Evolutionary conservation across 2,797 vertebrate species (phyloP).

Genomic region (Gymnoscopelus braueri): DNA sequence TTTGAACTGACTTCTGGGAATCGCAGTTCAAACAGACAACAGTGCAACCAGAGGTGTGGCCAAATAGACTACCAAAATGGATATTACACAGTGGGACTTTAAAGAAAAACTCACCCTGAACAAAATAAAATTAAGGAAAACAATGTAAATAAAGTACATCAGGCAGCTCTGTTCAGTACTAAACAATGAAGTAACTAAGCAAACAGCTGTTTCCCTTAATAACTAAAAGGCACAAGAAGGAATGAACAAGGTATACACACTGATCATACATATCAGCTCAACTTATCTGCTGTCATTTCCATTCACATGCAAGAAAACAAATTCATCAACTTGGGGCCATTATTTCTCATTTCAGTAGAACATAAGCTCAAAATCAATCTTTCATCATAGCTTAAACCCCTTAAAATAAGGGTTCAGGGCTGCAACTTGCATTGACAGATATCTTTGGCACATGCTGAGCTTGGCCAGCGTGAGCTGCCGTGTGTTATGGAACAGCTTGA

Average conservation of each 20-base stretch:
- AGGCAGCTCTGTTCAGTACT: slow-evolving; percentile 34
- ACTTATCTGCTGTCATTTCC: neutral
- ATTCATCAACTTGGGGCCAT: neutral
- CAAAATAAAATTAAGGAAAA: no score
- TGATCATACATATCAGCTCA: slow-evolving; percentile 19
- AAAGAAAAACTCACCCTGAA: no score
- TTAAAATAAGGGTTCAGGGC: neutral
- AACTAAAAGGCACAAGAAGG: slow-evolving; percentile 30
- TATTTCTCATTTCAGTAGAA: slow-evolving; percentile 4
- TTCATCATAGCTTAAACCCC: neutral
- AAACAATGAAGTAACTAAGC: slow-evolving; percentile 44
- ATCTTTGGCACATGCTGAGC: slow-evolving; percentile 6
- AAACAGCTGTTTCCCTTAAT: slow-evolving; percentile 41
- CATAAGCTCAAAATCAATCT: slow-evolving; percentile 9
- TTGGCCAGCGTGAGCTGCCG: slow-evolving; percentile 11
- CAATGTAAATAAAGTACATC: slow-evolving; percentile 8
- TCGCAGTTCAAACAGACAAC: no score
- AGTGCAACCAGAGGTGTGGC: no score
- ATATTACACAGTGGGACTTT: no score
- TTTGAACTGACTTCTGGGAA: no score
- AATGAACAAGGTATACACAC: slow-evolving; percentile 6
- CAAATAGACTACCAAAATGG: no score
- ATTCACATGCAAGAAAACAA: slow-evolving; percentile 6
- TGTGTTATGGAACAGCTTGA: slow-evolving; percentile 2
- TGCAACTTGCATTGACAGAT: no score